Percentiles rank a stretch among this genome's conserved stretches.
Conservation (phyloP, 2,888 invertebrate species). For the Odontothrips loti region DNA sequence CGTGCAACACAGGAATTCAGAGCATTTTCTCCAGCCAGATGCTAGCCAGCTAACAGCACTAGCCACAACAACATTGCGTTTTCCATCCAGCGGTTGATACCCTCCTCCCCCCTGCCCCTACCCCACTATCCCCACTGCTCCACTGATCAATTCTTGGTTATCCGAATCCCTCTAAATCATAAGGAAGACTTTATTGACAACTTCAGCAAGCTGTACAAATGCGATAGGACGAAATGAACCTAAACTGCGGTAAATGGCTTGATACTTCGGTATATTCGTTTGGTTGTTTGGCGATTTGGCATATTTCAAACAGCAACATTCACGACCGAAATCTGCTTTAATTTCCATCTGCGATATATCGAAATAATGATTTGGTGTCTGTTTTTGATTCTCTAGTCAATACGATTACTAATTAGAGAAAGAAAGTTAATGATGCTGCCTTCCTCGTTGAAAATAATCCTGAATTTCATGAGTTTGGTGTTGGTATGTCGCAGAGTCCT, state of each 20-base stretch:
- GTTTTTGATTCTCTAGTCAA: not conserved
- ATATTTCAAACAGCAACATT: not conserved
- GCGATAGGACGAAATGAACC: not conserved
- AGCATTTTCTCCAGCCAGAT: conserved; percentile 3
- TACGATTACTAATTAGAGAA: not conserved
- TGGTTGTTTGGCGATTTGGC: not conserved
- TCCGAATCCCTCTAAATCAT: not conserved
- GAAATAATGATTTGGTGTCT: not conserved
- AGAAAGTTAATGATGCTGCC: not conserved
- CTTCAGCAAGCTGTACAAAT: not conserved
- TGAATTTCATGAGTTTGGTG: not conserved
- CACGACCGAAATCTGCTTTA: too few relatives aligned
- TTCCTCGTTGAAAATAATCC: not conserved
- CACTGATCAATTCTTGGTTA: not conserved
- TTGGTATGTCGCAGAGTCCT: not conserved
- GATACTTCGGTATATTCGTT: not conserved
- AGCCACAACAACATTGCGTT: conserved; percentile 16
- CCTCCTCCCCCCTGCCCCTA: not conserved
- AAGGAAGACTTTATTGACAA: not conserved
- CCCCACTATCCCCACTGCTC: not conserved
- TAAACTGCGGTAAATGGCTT: not conserved
- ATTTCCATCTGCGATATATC: not conserved
- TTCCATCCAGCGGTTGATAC: not conserved
- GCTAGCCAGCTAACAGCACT: not conserved
- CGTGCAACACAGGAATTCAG: not conserved